phyloP scores from a whole-genome alignment of 2,888 invertebrate species.

The Bugula neritina region DNA sequence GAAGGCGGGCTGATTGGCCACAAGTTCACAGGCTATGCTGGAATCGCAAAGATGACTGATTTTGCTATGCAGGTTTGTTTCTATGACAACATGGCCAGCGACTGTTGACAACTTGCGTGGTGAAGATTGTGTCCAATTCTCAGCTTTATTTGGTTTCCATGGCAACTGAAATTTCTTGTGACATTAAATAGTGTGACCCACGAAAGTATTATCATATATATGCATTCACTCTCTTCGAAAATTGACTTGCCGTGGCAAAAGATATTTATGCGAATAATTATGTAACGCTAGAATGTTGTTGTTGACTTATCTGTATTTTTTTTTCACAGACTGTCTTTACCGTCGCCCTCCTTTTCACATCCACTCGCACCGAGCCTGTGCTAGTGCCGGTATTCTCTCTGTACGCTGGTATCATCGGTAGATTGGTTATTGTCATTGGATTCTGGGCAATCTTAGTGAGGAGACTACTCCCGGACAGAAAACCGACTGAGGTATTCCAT shows the following conservation, averaged over 20 bases:
- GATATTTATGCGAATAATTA: too few relatives aligned
- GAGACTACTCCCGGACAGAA: not conserved
- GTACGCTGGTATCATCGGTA: not conserved
- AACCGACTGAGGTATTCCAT: not conserved
- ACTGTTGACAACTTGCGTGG: too few relatives aligned
- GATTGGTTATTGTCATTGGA: not conserved
- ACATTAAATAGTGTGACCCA: too few relatives aligned
- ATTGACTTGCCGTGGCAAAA: too few relatives aligned
- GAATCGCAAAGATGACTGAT: not conserved
- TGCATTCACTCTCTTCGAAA: too few relatives aligned
- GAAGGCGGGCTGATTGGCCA: not conserved
- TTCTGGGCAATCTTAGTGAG: not conserved
- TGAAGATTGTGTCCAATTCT: too few relatives aligned
- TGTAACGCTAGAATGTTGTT: too few relatives aligned
- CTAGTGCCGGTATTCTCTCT: not conserved
- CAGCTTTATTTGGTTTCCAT: too few relatives aligned
- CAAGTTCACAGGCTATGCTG: not conserved
- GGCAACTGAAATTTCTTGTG: too few relatives aligned
- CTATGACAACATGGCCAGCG: too few relatives aligned
- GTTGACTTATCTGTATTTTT: not conserved
- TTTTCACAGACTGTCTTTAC: not conserved
- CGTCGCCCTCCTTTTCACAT: not conserved
- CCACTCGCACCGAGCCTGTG: not conserved
- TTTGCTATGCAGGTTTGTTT: not conserved
- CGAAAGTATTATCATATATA: too few relatives aligned